Evolutionary conservation across 1,140 invertebrate genomes (phyloP).

Genomic region (Brachystomella parvula): DNA sequence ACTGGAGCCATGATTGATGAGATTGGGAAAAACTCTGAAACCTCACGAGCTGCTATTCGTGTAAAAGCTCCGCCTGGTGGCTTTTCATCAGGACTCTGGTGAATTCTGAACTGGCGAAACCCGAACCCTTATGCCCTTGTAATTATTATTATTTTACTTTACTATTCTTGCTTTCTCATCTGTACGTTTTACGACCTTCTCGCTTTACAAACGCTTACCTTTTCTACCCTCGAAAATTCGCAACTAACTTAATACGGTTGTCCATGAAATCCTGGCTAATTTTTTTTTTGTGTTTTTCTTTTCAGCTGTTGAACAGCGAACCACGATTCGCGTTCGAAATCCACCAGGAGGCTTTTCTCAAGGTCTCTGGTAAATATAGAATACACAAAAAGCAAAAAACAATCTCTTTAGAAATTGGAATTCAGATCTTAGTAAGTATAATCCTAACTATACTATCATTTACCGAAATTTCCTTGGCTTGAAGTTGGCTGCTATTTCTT

Average conservation of each 20-base stretch:
- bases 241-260: not conserved
- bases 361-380: too few relatives aligned
- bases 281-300: conserved; percentile 26
- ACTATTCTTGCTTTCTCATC: conserved; percentile 10
- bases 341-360: conserved; percentile 52
- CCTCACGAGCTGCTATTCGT: conserved; percentile 28
- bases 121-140: not conserved
- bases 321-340: conserved; percentile 50
- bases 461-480: too few relatives aligned
- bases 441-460: too few relatives aligned
- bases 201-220: not conserved
- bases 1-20: conserved; percentile 11
- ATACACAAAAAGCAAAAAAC: too few relatives aligned
- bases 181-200: not conserved
- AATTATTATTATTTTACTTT: conserved; percentile 8
- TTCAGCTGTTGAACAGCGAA: conserved; percentile 41
- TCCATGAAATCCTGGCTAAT: not conserved
- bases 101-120: conserved; percentile 1
- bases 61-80: conserved; percentile 39
- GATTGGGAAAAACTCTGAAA: conserved; percentile 3
- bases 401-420: too few relatives aligned
- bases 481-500: too few relatives aligned
- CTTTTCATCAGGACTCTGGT: conserved; percentile 40
- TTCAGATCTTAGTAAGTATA: too few relatives aligned
- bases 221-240: not conserved